Evolutionary conservation across 1,140 invertebrate genomes (phyloP).

Genomic region (Mya arenaria): DNA sequence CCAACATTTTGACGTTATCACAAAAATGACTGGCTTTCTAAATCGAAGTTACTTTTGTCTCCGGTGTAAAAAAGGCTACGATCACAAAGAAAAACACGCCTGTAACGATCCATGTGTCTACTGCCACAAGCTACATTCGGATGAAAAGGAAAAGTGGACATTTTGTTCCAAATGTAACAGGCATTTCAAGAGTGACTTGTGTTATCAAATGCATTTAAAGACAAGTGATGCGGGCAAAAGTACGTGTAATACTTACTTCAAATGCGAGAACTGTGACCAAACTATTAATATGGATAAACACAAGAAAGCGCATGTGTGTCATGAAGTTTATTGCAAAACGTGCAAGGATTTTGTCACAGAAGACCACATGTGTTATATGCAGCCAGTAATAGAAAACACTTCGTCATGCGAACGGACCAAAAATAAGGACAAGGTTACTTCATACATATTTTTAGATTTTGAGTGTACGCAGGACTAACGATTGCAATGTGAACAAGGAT

Average conservation of each 20-base stretch:
- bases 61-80: conserved; percentile 25
- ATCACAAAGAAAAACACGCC: conserved; percentile 15
- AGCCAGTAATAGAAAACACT: not conserved
- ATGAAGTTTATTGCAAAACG: conserved; percentile 25
- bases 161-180: conserved; percentile 27
- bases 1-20: conserved; percentile 26
- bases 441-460: not conserved
- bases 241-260: conserved; percentile 21
- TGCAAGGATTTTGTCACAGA: conserved; percentile 11
- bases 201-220: conserved; percentile 38
- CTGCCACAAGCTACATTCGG: conserved; percentile 20
- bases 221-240: conserved; percentile 31
- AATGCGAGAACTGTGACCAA: conserved; percentile 20
- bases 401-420: not conserved
- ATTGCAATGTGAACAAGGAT: conserved; percentile 1
- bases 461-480: conserved; percentile 13
- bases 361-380: conserved; percentile 22
- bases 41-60: conserved; percentile 28
- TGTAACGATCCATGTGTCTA: conserved; percentile 20
- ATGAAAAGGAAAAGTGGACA: conserved; percentile 26
- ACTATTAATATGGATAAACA: conserved; percentile 24
- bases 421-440: not conserved
- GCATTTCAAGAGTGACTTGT: conserved; percentile 22
- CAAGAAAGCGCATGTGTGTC: conserved; percentile 13
- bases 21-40: conserved; percentile 17